phyloP scores from a whole-genome alignment of 2,888 invertebrate genomes.

The Alitta virens region DNA sequence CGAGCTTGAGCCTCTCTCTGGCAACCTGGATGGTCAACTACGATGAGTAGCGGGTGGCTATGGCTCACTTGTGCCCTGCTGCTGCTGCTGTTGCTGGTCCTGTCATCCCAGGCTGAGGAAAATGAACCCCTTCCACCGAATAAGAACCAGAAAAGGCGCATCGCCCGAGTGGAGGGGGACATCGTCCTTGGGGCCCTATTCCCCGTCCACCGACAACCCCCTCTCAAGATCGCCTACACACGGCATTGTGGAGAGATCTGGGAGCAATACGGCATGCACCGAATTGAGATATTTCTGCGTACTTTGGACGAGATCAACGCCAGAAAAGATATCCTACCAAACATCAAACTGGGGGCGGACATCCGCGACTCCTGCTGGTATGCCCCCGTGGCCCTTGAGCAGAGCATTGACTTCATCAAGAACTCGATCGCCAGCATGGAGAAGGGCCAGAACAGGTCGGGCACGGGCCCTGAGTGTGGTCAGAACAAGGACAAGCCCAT shows the following conservation, averaged over 20 bases:
- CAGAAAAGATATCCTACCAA: conserved; percentile 63
- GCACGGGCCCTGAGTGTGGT: conserved; percentile 9
- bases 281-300: conserved; percentile 63
- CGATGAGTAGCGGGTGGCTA: too few species aligned
- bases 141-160: conserved; percentile 20
- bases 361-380: conserved; percentile 81
- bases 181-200: conserved; percentile 64
- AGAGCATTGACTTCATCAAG: conserved; percentile 73
- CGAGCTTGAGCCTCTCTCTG: too few species aligned
- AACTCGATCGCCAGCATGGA: conserved; percentile 60
- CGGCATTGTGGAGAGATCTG: conserved; percentile 66
- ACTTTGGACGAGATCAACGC: conserved; percentile 62
- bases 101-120: background rate
- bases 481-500: conserved; percentile 52
- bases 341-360: conserved; percentile 67
- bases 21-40: too few species aligned
- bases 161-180: conserved; percentile 60
- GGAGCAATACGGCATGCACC: conserved; percentile 75
- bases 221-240: conserved; percentile 43
- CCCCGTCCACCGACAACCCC: conserved; percentile 62
- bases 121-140: background rate
- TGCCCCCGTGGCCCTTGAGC: conserved; percentile 75
- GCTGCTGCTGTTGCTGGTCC: too few species aligned
- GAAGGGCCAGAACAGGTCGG: conserved; percentile 15
- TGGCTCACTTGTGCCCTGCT: too few species aligned